Conservation (phyloP, 2,797 vertebrate genomes). For the Erethizon dorsatum region DNA sequence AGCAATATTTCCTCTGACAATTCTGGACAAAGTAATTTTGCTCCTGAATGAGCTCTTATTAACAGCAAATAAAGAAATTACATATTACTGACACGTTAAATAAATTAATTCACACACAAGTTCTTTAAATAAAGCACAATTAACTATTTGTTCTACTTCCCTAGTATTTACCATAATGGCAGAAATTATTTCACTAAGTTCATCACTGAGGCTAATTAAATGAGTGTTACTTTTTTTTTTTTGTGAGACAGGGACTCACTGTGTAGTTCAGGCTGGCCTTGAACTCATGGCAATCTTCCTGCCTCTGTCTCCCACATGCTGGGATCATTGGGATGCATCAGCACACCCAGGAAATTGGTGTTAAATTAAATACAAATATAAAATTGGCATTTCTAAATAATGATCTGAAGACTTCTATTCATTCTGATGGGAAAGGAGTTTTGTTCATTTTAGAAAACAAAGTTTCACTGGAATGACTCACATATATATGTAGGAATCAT, state of each 20-base stretch:
- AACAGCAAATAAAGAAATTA: not conserved
- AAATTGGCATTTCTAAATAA: not conserved
- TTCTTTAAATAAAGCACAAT: not conserved
- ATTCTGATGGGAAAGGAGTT: not conserved
- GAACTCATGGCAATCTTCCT: not conserved
- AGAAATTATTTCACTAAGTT: not conserved
- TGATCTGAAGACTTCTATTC: not conserved
- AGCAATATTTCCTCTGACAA: not conserved
- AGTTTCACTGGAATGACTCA: not conserved
- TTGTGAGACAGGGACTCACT: not conserved
- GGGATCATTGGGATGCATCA: not conserved
- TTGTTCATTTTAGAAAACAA: not conserved
- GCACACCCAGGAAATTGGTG: not conserved
- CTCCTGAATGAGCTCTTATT: not conserved
- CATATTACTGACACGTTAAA: not conserved
- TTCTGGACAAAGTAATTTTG: not conserved
- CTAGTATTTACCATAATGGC: not conserved
- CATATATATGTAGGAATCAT: not conserved
- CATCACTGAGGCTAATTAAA: not conserved
- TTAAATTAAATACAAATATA: not conserved
- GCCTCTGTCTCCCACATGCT: not conserved
- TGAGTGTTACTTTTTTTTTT: not conserved
- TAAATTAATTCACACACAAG: not conserved
- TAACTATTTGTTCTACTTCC: not conserved
- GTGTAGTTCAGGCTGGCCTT: not conserved